Conservation (phyloP, 1,140 invertebrate genomes). For the Lasaia peninsularis region DNA sequence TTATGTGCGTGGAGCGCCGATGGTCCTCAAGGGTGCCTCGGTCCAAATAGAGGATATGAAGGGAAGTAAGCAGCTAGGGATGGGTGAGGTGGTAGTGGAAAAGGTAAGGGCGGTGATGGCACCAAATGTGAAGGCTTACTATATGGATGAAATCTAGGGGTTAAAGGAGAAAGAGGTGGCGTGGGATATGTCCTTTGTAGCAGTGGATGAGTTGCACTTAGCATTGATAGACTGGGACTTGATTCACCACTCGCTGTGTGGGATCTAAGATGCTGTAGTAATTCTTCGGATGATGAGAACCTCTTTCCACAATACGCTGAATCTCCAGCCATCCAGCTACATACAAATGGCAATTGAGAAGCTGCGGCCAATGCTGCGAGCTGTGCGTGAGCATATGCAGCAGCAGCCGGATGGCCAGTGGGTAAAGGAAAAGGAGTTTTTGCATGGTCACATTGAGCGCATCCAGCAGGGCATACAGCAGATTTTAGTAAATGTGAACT, state of each 20-base stretch:
- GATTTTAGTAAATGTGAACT: conserved; percentile 87
- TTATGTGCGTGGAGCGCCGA: conserved; percentile 74
- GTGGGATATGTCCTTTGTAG: conserved; percentile 90
- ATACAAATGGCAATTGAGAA: conserved; percentile 88
- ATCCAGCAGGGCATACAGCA: conserved; percentile 89
- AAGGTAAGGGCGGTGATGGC: conserved; percentile 79
- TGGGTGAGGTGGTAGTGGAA: conserved; percentile 82
- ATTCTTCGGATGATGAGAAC: conserved; percentile 91
- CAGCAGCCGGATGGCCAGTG: conserved; percentile 76
- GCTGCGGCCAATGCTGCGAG: conserved; percentile 85
- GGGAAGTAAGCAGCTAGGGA: conserved; percentile 88
- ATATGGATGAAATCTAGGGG: conserved; percentile 91
- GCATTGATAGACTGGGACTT: conserved; percentile 61
- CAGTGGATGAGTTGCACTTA: conserved; percentile 81
- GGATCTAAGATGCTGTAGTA: conserved; percentile 92
- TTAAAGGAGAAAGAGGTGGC: conserved; percentile 89
- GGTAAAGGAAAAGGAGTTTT: conserved; percentile 73
- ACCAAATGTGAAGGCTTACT: conserved; percentile 83
- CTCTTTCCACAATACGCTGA: conserved; percentile 93
- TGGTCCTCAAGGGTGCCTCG: conserved; percentile 81
- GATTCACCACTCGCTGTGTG: conserved; percentile 83
- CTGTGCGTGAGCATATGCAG: conserved; percentile 86
- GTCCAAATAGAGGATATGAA: conserved; percentile 92
- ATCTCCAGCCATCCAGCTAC: conserved; percentile 95
- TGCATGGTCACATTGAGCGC: conserved; percentile 92